Base-by-base conservation (phyloP, 2,113 vertebrate genomes). In the Seriola rivoliana region DNA sequence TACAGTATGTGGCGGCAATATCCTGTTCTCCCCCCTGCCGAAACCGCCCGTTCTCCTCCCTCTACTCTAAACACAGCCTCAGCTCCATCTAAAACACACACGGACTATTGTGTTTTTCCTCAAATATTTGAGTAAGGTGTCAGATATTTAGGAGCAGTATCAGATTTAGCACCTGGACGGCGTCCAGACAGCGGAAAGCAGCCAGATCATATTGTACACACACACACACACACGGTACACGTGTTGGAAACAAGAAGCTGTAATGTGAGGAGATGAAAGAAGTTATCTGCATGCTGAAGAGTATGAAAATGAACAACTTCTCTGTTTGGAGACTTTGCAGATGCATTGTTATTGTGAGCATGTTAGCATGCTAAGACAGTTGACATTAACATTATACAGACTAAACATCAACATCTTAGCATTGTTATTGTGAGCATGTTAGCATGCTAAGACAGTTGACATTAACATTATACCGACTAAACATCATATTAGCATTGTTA, bases 101-200 rank as follows among this genome's bases (percentile, higher is more conserved):
- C 0, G 9, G 73, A 55, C 77, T 70, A 80, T 88, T 88, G 85
- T 89, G 88, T 86, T 88, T 80, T 57, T 44, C 54, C 85, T 90
- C 85, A 91, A 92, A 92, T 91, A 91, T 94, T 92, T 93, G 89
- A 90, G 78, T 14, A 88, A 88, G 88, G 93, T 92, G 92, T 93
- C 90, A 85, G 88, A 93, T 78, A 87, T 78, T 81, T 78, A 63
- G 80, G 36, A 78, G 78, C 52, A 5, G 78, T 89, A 91, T 93
- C 89, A 86, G 78, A 78, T 91, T 87, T 80, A 88, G 40, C 83
- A 80, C 78, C 74, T 89, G 89, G 88, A 80, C 42, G 50, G 59
- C 13, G 23, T 82, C 91, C 92, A 92, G 89, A 34, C 78, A 8
- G 75, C 58, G 19, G 58, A 73, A 68, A 57, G 66, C 1, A 5